phyloP scores from a whole-genome alignment of 2,113 vertebrate species.

The Chaetops frenatus region DNA sequence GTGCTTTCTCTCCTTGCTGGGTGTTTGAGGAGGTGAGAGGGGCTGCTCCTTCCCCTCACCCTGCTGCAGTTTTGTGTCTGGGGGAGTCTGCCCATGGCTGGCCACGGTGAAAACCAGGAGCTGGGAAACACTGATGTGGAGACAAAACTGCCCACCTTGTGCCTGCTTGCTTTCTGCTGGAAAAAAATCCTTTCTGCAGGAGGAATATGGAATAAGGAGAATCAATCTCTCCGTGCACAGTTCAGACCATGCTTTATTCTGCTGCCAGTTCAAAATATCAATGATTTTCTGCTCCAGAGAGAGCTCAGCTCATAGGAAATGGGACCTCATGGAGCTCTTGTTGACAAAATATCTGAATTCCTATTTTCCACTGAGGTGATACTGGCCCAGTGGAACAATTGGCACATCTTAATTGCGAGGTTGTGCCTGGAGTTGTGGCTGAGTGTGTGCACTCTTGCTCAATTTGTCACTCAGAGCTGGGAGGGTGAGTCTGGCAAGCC shows the following conservation, averaged over 20 bases:
- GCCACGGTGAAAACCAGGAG: neutral
- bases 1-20: neutral
- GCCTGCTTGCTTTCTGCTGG: neutral
- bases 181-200: neutral
- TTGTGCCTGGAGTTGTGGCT: neutral
- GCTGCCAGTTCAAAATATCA: neutral
- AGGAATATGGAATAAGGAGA: neutral
- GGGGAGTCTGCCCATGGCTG: neutral
- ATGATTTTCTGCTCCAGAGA: neutral
- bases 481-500: neutral
- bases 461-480: neutral
- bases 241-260: neutral
- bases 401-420: neutral
- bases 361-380: neutral
- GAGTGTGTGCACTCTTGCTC: neutral
- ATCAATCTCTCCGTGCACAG: neutral
- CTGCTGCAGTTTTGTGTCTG: neutral
- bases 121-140: neutral
- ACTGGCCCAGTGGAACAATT: neutral
- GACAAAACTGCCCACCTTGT: neutral
- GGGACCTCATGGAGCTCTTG: neutral
- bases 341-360: neutral
- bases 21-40: neutral
- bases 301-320: neutral
- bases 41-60: neutral